phyloP scores from a whole-genome alignment of 1,140 invertebrate genomes.

The Parasteatoda tepidariorum region DNA sequence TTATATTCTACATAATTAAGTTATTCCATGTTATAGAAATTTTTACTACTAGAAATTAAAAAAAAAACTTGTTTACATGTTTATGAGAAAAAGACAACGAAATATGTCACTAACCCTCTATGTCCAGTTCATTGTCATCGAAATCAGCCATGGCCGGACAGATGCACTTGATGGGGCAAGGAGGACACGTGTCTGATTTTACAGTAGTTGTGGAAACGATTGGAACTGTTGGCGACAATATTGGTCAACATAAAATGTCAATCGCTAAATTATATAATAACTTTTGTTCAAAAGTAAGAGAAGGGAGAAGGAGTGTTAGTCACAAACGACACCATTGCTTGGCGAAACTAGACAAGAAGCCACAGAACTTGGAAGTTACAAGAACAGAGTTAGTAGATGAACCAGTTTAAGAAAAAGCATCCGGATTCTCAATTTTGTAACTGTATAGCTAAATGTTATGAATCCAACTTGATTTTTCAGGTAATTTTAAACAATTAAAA shows the following conservation, averaged over 20 bases:
- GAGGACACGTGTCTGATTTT: constrained; percentile 31
- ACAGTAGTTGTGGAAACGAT: constrained; percentile 3
- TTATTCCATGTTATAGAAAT: too few species aligned
- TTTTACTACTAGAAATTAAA: too few species aligned
- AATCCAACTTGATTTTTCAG: too few species aligned
- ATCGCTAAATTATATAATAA: constrained; percentile 3
- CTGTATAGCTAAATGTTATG: too few species aligned
- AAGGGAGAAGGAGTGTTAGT: too few species aligned
- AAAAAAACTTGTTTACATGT: too few species aligned
- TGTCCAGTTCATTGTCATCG: constrained; percentile 46
- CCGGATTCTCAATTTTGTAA: too few species aligned
- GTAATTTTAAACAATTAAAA: too few species aligned
- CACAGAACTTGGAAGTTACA: background rate
- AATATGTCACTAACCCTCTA: constrained; percentile 34
- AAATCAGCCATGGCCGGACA: constrained; percentile 20
- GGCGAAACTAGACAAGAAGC: background rate
- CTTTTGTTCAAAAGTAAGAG: too few species aligned
- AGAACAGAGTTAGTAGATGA: background rate
- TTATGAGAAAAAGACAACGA: background rate
- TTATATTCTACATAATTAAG: too few species aligned
- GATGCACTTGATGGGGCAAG: constrained; percentile 47
- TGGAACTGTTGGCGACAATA: constrained; percentile 36
- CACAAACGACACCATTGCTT: too few species aligned
- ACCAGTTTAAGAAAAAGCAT: background rate
- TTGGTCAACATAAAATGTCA: constrained; percentile 22